A percentile compares a stretch with the other conserved stretches of the same genome.
Evolutionary conservation across 2,113 vertebrate species (phyloP).

Genomic region (Rhombomys opimus): DNA sequence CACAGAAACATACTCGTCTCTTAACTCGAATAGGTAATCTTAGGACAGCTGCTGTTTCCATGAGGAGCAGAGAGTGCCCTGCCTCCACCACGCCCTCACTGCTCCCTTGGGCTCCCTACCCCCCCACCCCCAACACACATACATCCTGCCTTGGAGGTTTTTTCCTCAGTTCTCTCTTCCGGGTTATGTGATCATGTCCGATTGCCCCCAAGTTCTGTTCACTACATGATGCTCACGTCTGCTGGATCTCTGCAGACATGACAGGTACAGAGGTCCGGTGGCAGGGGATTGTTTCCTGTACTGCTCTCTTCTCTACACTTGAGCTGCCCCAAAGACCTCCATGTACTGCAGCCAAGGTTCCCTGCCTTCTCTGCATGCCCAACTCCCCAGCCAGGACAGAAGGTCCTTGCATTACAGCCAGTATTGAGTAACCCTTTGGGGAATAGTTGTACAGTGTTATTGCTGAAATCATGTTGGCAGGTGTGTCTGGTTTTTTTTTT

Average conservation of each 20-base stretch:
- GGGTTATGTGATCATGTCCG: not conserved
- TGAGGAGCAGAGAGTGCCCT: not conserved
- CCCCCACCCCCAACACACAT: not conserved
- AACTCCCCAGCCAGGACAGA: not conserved
- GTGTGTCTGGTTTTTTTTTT: not conserved
- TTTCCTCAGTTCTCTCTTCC: not conserved
- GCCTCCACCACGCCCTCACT: not conserved
- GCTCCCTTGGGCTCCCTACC: too few species aligned
- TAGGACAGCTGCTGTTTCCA: not conserved
- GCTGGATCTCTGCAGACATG: not conserved
- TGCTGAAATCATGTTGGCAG: not conserved
- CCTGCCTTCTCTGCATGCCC: not conserved
- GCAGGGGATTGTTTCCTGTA: not conserved
- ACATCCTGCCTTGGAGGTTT: not conserved
- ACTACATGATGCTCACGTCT: too few species aligned
- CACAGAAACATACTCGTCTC: not conserved
- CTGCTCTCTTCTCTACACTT: not conserved
- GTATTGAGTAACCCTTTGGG: not conserved
- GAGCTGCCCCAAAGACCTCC: fast-evolving
- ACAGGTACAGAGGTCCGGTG: not conserved
- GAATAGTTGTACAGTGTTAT: not conserved
- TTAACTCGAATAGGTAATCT: not conserved
- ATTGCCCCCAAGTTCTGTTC: not conserved
- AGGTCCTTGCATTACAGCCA: not conserved
- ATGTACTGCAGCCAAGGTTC: not conserved